Evolutionary conservation across 92 coral and sea anemone genomes (phyloP).

Genomic region (Zoanthus sociatus): DNA sequence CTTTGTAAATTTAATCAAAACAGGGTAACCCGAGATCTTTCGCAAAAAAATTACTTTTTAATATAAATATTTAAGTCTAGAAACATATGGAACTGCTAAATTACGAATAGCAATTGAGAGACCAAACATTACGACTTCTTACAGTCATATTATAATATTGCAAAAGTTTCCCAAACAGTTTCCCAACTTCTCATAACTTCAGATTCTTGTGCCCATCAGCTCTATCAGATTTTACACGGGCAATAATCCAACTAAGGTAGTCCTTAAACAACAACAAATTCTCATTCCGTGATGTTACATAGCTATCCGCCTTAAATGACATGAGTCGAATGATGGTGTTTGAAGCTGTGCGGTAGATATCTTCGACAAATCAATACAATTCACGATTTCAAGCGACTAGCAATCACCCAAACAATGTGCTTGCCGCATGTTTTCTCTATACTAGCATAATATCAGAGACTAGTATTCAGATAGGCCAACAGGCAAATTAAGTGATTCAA

Average conservation of each 20-base stretch:
- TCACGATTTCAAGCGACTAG: background rate
- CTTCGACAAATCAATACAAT: background rate
- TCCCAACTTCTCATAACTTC: background rate
- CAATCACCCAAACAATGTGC: background rate
- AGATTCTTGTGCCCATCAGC: background rate
- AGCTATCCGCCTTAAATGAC: background rate
- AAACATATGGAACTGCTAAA: too few relatives aligned
- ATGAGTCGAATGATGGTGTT: background rate
- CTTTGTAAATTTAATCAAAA: too few relatives aligned
- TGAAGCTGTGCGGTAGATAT: background rate
- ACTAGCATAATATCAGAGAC: slow-evolving; percentile 11
- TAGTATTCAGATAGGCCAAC: slow-evolving; percentile 20
- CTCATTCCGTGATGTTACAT: background rate
- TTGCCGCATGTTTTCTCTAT: background rate
- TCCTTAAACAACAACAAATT: background rate
- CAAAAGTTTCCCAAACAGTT: background rate
- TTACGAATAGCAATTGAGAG: too few relatives aligned
- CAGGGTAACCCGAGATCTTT: too few relatives aligned
- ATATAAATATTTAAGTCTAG: too few relatives aligned
- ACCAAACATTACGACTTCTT: too few relatives aligned
- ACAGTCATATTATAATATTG: too few relatives aligned
- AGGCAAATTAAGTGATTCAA: slow-evolving; percentile 32
- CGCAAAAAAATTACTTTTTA: too few relatives aligned
- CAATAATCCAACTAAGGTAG: background rate
- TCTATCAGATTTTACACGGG: background rate